These are phyloP conservation scores for Eledona agricola DNA, from an alignment of 2,888 invertebrate genomes.

Conservation along the genomic window DNA sequence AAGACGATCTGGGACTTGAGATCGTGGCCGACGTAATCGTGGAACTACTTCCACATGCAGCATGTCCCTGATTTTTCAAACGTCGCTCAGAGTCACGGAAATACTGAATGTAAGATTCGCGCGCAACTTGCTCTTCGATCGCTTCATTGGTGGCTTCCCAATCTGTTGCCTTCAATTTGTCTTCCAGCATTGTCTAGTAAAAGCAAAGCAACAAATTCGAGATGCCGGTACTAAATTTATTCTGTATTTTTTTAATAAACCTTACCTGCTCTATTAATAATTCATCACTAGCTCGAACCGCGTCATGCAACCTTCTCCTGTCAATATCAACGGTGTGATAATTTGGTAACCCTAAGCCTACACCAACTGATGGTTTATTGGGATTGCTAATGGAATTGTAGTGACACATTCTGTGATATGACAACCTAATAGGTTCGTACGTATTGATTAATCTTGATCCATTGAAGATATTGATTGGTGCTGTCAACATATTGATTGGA, in stretches of 20 bases:
- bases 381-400: constrained; percentile 91
- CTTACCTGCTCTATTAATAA: constrained; percentile 79
- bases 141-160: constrained; percentile 93
- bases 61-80: constrained; percentile 57
- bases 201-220: too few relatives aligned
- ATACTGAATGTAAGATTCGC: constrained; percentile 84
- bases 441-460: constrained; percentile 75
- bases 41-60: constrained; percentile 59
- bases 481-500: constrained; percentile 60
- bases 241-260: too few relatives aligned
- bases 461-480: constrained; percentile 88
- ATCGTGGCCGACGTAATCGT: constrained; percentile 58
- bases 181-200: constrained; percentile 84
- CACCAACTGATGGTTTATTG: constrained; percentile 81
- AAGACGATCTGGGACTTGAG: constrained; percentile 55
- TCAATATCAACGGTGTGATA: constrained; percentile 75
- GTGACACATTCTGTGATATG: constrained; percentile 87
- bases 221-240: too few relatives aligned
- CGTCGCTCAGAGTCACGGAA: constrained; percentile 60
- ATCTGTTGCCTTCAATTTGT: constrained; percentile 87
- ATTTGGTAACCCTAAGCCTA: constrained; percentile 84
- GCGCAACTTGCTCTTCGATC: constrained; percentile 87
- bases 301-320: constrained; percentile 76
- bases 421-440: constrained; percentile 81
- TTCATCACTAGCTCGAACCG: constrained; percentile 80